Percentiles rank a stretch among this genome's conserved stretches.
Evolutionary conservation across 1,140 invertebrate species (phyloP).

Genomic region (Nautilus pompilius): DNA sequence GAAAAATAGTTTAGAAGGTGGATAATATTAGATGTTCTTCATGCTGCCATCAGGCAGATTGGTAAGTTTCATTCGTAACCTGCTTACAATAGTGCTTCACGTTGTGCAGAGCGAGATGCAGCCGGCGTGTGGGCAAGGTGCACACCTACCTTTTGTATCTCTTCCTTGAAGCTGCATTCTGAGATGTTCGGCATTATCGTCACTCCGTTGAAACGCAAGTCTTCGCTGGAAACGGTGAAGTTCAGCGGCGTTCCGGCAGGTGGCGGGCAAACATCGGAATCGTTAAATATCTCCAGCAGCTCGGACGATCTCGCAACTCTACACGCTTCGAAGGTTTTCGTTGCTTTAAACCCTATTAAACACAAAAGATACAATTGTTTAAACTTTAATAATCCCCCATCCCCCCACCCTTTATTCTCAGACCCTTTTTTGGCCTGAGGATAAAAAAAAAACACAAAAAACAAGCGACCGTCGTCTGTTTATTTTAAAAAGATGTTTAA

Average conservation of each 20-base stretch:
- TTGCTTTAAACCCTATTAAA: slow-evolving; percentile 18
- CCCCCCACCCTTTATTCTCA: too few relatives aligned
- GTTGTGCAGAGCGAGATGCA: too few relatives aligned
- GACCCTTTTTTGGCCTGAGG: too few relatives aligned
- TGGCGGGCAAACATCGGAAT: slow-evolving; percentile 7
- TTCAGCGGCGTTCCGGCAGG: slow-evolving; percentile 1
- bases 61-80: too few relatives aligned
- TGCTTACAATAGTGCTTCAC: too few relatives aligned
- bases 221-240: neutral
- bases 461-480: too few relatives aligned
- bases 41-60: too few relatives aligned
- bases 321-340: slow-evolving; percentile 13
- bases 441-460: too few relatives aligned
- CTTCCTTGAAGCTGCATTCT: neutral
- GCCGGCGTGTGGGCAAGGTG: too few relatives aligned
- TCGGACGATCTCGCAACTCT: neutral
- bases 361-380: neutral
- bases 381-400: too few relatives aligned
- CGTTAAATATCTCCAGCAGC: slow-evolving; percentile 15
- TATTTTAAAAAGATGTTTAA: too few relatives aligned
- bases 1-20: neutral
- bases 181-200: neutral
- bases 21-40: neutral
- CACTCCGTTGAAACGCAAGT: neutral
- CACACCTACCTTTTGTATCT: neutral